Evolutionary conservation across 2,113 vertebrate genomes (phyloP), one percentile per base, ranked within the genome.

Genomic region (Noturus placidus): DNA sequence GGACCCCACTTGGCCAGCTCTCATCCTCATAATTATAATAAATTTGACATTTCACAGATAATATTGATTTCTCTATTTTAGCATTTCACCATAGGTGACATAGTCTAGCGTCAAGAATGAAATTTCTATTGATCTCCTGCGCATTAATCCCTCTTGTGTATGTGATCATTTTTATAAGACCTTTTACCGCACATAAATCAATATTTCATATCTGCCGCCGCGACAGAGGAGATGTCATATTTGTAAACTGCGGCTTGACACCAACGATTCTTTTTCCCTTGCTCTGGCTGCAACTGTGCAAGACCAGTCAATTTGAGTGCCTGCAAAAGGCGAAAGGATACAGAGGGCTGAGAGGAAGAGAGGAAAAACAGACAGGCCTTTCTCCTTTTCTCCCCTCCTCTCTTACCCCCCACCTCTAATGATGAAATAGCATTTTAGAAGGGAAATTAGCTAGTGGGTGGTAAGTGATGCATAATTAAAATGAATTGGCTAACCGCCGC

Each of bases 31-130:
- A 99, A 99, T 99, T 99, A 99, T 99, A 99, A 99, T 99, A 99
- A 99, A 99, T 99, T 99, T 99, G 98, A 99, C 98, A 99, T 99
- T 99, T 99, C 98, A 99, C 99, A 99, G 98, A 99, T 99, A 99
- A 98, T 99, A 99, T 99, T 99, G 98, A 99, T 99, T 99, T 99
- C 98, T 99, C 97, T 99, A 99, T 99, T 99, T 99, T 99, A 99
- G 98, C 98, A 99, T 99, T 99, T 99, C 98, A 99, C 98, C 98
- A 99, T 99, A 99, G 98, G 98, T 99, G 98, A 99, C 98, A 85
- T 85, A 99, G 98, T 98, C 97, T 95, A 97, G 98, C 97, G 97
- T 99, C 98, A 99, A 98, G 98, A 99, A 99, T 99, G 98, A 99
- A 99, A 99, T 99, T 99, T 99, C 97, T 99, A 99, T 99, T 98